Base-by-base conservation (phyloP, 2,888 invertebrate species). In the Malthinus seriepunctatus region DNA sequence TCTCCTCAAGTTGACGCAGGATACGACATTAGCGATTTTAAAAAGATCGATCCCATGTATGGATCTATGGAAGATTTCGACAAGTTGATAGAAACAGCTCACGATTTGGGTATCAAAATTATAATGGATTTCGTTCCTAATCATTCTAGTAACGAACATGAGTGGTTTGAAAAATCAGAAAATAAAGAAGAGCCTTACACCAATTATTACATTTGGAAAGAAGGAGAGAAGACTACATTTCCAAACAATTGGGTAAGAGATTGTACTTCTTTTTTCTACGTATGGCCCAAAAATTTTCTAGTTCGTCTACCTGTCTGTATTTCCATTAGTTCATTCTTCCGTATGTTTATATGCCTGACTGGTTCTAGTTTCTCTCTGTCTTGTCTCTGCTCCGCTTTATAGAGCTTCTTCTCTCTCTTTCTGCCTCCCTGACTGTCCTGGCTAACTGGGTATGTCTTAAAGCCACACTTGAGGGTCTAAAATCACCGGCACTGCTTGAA, bases 1-100 rank as follows among this genome's bases (percentile, higher is more conserved):
- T 93, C 93, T 0, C 93, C 94, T 0, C 90, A 91, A 89, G 82
- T 85, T 0, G 95, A 95, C 78, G 90, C 90, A 73, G 95, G 95
- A 0, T 95, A 95, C 69, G 95, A 95, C 72, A 89, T 95, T 67
- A 86, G 89, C 15, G 84, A 94, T 78, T 93, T 89, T 76, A 85
- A 79, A 51, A 82, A 83, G 12, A 85, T 95, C 31, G 88, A 93
- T 66, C 76, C 85, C 0, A 83, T 84, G 52, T 94, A 88, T 71
- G 94, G 95, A 0, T 88, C 84, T 0, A 79, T 91, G 77, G 79
- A 79, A 0, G 91, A 93, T 74, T 90, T 95, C 49, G 80, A 83
- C 1, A 74, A 80, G 0, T 74, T 92, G 8, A 72, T 88, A 0
- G 65, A 63, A 0, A 80, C 76, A 62, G 86, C 89, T 0, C 85